Percentiles rank a stretch among this genome's conserved stretches.
Conservation (phyloP, 2,113 vertebrate genomes). For the Eretmochelys imbricata region DNA sequence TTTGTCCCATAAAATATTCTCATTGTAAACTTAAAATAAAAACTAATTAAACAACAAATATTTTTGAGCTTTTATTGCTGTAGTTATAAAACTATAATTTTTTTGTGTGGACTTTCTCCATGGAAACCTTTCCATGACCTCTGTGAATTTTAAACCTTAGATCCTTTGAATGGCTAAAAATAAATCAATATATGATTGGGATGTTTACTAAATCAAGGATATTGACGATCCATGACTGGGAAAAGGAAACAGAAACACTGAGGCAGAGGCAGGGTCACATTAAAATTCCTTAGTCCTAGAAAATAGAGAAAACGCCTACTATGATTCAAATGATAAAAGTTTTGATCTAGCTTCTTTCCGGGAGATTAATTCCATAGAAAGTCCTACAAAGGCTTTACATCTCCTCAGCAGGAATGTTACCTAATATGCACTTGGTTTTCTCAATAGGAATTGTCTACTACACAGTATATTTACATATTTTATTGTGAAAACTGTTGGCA, state of each 20-base stretch:
- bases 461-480: neutral
- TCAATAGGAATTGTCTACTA: neutral
- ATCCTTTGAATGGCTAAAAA: fast-evolving
- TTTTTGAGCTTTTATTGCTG: neutral
- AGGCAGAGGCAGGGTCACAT: neutral
- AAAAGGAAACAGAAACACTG: neutral
- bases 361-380: neutral
- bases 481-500: neutral
- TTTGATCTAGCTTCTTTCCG: neutral
- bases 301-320: neutral
- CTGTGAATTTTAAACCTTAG: neutral
- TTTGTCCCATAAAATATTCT: neutral
- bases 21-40: neutral
- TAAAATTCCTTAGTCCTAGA: neutral
- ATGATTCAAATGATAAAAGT: neutral
- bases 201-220: neutral
- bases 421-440: neutral
- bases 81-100: neutral
- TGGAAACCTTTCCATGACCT: neutral
- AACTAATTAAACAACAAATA: neutral
- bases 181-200: fast-evolving
- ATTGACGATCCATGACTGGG: neutral
- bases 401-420: neutral
- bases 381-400: neutral
- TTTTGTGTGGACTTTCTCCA: neutral